These are phyloP conservation scores for Matsumurasca onukii DNA, from an alignment of 1,140 invertebrate genomes.

Conservation along the genomic window DNA sequence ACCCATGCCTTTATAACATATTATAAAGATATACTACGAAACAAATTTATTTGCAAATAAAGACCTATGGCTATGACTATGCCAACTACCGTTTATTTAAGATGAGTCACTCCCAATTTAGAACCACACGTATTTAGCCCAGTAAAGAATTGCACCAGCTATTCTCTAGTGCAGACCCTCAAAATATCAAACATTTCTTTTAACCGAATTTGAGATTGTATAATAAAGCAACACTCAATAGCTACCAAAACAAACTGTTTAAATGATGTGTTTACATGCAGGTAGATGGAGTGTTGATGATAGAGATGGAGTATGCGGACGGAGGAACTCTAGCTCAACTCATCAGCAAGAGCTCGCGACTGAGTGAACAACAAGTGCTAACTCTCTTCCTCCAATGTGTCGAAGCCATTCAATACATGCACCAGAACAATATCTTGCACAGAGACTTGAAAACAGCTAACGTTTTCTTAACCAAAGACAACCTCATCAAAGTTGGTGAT, in stretches of 20 bases:
- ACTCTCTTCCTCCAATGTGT: constrained; percentile 69
- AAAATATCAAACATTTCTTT: not conserved
- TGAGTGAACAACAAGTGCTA: constrained; percentile 65
- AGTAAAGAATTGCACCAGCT: too few relatives aligned
- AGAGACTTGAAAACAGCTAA: constrained; percentile 79
- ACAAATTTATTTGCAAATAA: too few relatives aligned
- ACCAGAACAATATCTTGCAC: constrained; percentile 71
- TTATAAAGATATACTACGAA: too few relatives aligned
- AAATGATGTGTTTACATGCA: not conserved
- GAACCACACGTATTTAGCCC: too few relatives aligned
- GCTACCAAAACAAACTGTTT: not conserved
- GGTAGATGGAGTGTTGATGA: constrained; percentile 70
- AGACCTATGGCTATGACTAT: too few relatives aligned
- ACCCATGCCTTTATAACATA: too few relatives aligned
- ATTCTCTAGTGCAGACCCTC: not conserved
- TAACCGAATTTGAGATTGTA: too few relatives aligned
- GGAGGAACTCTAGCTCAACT: constrained; percentile 70
- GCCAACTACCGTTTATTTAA: too few relatives aligned
- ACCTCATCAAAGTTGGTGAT: constrained; percentile 69
- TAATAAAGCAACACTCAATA: not conserved
- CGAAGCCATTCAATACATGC: constrained; percentile 69
- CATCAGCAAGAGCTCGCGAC: constrained; percentile 50
- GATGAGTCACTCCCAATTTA: too few relatives aligned
- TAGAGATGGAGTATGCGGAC: constrained; percentile 83
- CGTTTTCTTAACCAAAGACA: constrained; percentile 70